phyloP scores from a whole-genome alignment of 2,113 vertebrate species.

The Myodes glareolus region DNA sequence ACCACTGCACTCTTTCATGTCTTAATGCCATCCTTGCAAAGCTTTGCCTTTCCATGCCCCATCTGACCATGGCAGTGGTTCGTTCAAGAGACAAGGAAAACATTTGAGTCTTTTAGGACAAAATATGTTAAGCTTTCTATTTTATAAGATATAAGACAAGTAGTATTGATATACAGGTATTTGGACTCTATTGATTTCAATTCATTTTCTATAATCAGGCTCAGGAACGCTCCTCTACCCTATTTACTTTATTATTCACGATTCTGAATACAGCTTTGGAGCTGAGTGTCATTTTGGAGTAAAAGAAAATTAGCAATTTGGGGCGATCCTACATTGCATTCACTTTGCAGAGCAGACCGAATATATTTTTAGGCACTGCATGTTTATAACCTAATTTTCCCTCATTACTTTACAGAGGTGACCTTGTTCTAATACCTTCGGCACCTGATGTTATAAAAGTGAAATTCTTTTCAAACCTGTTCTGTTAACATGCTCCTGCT shows the following conservation, averaged over 20 bases:
- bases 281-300: slow-evolving; percentile 46
- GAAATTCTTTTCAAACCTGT: slow-evolving; percentile 84
- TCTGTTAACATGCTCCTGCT: slow-evolving; percentile 83
- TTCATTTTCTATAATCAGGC: slow-evolving; percentile 40
- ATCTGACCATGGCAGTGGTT: neutral
- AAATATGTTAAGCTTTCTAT: neutral
- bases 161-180: slow-evolving; percentile 25
- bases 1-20: neutral
- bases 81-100: neutral
- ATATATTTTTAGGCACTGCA: slow-evolving; percentile 85
- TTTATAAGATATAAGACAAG: slow-evolving; percentile 2
- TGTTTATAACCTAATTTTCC: slow-evolving; percentile 87
- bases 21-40: neutral
- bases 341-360: slow-evolving; percentile 75
- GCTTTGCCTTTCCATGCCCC: neutral
- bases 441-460: slow-evolving; percentile 85
- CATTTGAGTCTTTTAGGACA: neutral
- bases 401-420: slow-evolving; percentile 86
- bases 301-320: slow-evolving; percentile 82
- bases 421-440: slow-evolving; percentile 87
- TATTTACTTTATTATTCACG: slow-evolving; percentile 77
- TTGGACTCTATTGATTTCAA: slow-evolving; percentile 58
- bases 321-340: slow-evolving; percentile 74
- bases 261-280: slow-evolving; percentile 68
- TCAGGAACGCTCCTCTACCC: neutral